These are phyloP conservation scores for Chanos chanos DNA, from an alignment of 2,797 vertebrate species.

Conservation along the genomic window DNA sequence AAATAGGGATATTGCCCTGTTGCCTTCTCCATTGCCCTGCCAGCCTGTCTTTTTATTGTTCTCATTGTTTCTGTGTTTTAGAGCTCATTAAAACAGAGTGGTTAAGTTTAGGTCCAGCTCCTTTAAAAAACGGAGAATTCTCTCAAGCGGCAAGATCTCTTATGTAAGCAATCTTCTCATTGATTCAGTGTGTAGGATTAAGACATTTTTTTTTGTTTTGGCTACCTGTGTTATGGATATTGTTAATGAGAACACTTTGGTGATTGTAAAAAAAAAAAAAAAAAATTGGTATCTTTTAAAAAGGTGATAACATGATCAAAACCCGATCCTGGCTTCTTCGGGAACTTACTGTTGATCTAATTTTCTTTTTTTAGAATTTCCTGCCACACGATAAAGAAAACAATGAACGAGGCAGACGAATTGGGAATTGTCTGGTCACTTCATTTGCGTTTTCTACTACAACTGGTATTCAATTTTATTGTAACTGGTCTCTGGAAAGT, in stretches of 20 bases:
- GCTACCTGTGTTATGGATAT: slow-evolving; percentile 24
- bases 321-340: neutral
- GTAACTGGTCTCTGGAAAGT: too few relatives aligned
- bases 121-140: slow-evolving; percentile 28
- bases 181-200: slow-evolving; percentile 15
- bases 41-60: slow-evolving; percentile 50
- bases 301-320: slow-evolving; percentile 5
- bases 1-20: slow-evolving; percentile 43
- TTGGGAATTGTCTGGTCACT: too few relatives aligned
- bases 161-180: slow-evolving; percentile 24
- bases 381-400: too few relatives aligned
- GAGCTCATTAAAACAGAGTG: slow-evolving; percentile 44
- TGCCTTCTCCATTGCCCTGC: slow-evolving; percentile 43
- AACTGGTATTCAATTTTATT: too few relatives aligned
- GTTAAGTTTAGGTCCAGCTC: slow-evolving; percentile 18
- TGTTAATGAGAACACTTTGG: slow-evolving; percentile 37
- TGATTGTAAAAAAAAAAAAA: neutral
- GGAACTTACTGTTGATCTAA: neutral
- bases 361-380: too few relatives aligned
- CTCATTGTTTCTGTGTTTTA: slow-evolving; percentile 42
- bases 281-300: slow-evolving; percentile 20
- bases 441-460: too few relatives aligned
- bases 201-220: slow-evolving; percentile 32
- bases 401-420: too few relatives aligned
- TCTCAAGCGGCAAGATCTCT: slow-evolving; percentile 36